Percentiles rank a stretch among this genome's conserved stretches.
Evolutionary conservation across 2,113 vertebrate genomes (phyloP).

Genomic region (Leptobrachium leishanense): DNA sequence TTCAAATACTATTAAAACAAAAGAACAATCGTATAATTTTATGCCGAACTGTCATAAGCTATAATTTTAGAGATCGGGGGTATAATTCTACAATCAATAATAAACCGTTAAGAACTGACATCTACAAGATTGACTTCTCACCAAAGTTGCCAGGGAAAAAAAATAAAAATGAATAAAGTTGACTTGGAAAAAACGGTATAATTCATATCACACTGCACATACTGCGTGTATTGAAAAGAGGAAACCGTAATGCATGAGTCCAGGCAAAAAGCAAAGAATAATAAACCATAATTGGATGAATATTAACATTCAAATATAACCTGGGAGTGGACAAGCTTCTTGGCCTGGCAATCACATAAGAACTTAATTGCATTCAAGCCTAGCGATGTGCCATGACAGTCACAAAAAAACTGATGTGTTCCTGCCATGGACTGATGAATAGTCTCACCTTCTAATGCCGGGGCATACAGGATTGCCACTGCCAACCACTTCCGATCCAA

Average conservation of each 20-base stretch:
- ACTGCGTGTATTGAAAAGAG: background rate
- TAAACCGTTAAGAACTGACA: background rate
- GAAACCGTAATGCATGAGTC: background rate
- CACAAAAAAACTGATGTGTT: too few species aligned
- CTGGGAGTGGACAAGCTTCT: too few species aligned
- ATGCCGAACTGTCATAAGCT: conserved; percentile 12
- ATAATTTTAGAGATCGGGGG: conserved; percentile 21
- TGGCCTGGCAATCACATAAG: too few species aligned
- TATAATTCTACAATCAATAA: conserved; percentile 37
- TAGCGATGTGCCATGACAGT: too few species aligned
- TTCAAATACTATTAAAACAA: conserved; percentile 28
- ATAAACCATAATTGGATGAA: too few species aligned
- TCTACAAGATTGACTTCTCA: conserved; percentile 1
- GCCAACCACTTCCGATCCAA: too few species aligned
- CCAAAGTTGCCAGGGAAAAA: background rate
- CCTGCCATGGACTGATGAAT: too few species aligned
- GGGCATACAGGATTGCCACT: too few species aligned
- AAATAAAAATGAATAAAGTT: background rate
- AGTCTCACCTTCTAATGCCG: too few species aligned
- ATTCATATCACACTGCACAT: background rate
- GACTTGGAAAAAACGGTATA: background rate
- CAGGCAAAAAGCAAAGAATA: too few species aligned
- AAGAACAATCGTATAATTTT: conserved; percentile 2
- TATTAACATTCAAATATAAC: too few species aligned
- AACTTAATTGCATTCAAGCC: too few species aligned